Evolutionary conservation across 2,888 invertebrate species (phyloP), one percentile per base, ranked within the genome.

Genomic region (Scaptomyza polygonia): DNA sequence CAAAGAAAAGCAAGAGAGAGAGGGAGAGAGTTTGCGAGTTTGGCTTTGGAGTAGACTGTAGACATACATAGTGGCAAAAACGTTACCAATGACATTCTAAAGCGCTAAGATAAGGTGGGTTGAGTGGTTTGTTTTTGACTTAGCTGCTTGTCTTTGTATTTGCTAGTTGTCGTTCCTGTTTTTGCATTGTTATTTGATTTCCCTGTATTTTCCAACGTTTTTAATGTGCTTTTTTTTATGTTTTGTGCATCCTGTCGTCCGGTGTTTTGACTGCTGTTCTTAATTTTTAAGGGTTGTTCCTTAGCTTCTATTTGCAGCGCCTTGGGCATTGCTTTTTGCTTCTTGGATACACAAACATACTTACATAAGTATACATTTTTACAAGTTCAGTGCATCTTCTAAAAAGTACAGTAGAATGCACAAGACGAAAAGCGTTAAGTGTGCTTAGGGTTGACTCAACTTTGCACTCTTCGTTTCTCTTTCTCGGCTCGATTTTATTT

Each of bases 401-500:
- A 78, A 44, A 67, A 72, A 78, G 79, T 81, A 84, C 73, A 76
- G 81, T 69, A 78, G 53, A 67, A 66, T 59, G 30, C 36, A 42
- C 40, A 40, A 25, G 11, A 45, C 36, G 40, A 48, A 62, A 59
- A 56, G 49, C 43, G 48, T 55, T 21, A 53, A 67, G 55, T 62
- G 78, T 71, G 58, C 79, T 69, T 79, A 71, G 72, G 77, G 85
- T 85, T 82, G 82, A 85, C 47, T 82, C 79, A 85, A 82, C 82
- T 82, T 77, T 85, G 82, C 66, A 65, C 71, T 75, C 56, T 48
- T 21, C 18, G 36, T 11, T 21, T 9, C 18, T 25, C 8, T n/a
- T n/a, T 7, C 34, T 21, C 16, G 5, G 3, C 51, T n/a, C 12
- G 42, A 11, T 6, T 48, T 43, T 30, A 45, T n/a, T n/a, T n/a